Base-by-base conservation (phyloP, 2,797 vertebrate species). In the Cryptoblepharus egeriae region DNA sequence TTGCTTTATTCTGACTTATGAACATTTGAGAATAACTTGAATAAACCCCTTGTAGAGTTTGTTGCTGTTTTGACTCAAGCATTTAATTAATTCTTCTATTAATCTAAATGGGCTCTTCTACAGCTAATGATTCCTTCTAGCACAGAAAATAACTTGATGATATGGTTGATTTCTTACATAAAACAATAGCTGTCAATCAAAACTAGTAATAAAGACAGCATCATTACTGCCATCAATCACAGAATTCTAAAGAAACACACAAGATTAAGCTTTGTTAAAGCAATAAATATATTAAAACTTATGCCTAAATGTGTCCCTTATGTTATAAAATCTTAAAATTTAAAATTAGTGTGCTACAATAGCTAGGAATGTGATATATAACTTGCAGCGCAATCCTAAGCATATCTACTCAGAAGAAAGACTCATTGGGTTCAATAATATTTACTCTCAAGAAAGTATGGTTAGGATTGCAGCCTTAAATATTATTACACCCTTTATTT, bases 31-130 rank as follows among this genome's bases (percentile, higher is more conserved):
- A 80, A 72, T 64, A 72, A 37, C 58, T 37, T 73, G 52, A 80
- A 80, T 73, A 42, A 73, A 63, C 60, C n/a, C 39, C 70, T 63
- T 52, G 42, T 28, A 64, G 79, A 64, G 57, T 80, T 73, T 64
- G 69, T 61, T 82, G 57, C 67, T 70, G 30, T 75, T 82, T 82
- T 76, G 65, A 82, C 39, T 76, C 65, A 63, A 52, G 30, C 42
- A 77, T 70, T 70, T 76, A 76, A 76, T 76, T 82, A 76, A 82
- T 76, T 70, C 39, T 70, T 70, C 65, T 42, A 70, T 77, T 77
- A 77, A 82, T 61, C 65, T 82, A 82, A 76, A 76, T 77, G 57
- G 73, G 55, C 30, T 60, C 76, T 82, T 82, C 65, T 10, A n/a
- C 24, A 37, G 58, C 57, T 70, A 76, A 76, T 82, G 74, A 82